phyloP scores from a whole-genome alignment of 2,113 vertebrate genomes.

The Glareola pratincola region DNA sequence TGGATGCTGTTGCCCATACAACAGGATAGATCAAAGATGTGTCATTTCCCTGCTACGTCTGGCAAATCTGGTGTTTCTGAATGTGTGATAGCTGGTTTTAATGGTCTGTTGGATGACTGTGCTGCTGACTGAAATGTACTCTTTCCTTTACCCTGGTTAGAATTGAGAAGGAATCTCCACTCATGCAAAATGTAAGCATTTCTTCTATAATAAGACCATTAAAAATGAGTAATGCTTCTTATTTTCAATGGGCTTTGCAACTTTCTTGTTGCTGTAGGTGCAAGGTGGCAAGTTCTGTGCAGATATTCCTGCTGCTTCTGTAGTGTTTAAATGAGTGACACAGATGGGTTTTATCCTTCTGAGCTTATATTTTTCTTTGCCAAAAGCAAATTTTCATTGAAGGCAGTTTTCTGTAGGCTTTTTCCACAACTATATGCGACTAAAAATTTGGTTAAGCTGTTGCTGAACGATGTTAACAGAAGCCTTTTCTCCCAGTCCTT shows the following conservation, averaged over 20 bases:
- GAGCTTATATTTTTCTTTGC: background rate
- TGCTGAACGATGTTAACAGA: background rate
- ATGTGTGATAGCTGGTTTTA: background rate
- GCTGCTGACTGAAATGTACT: background rate
- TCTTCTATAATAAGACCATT: background rate
- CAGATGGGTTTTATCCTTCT: background rate
- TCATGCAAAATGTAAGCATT: background rate
- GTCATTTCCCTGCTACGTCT: background rate
- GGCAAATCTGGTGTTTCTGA: background rate
- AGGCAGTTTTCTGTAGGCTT: background rate
- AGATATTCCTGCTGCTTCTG: background rate
- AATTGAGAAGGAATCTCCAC: background rate
- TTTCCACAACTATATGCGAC: background rate
- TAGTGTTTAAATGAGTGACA: background rate
- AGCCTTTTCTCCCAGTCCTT: background rate
- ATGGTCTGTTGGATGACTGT: background rate
- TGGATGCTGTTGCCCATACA: background rate
- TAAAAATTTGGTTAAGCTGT: background rate
- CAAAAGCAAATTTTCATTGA: background rate
- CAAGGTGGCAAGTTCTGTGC: background rate
- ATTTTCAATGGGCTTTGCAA: background rate
- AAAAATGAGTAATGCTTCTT: background rate
- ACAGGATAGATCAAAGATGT: background rate
- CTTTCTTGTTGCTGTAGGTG: background rate
- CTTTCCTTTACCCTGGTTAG: background rate